A percentile compares a stretch with the other conserved stretches of the same genome.
Conservation (phyloP, 2,113 vertebrate species). For the Mugil cephalus region DNA sequence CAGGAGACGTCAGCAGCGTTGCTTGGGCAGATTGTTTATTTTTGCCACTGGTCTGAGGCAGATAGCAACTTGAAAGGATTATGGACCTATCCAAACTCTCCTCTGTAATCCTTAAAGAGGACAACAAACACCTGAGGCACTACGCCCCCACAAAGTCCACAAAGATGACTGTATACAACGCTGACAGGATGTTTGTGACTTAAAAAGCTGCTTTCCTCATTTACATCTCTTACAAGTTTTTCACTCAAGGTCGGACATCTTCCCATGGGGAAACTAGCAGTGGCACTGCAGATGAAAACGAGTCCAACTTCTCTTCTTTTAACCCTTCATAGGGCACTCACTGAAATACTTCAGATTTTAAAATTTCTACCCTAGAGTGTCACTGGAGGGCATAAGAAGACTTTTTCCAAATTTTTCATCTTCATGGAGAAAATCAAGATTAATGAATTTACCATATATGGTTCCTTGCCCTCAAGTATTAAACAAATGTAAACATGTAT, state of each 20-base stretch:
- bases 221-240: conserved; percentile 55
- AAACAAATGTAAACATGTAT: too few relatives aligned
- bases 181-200: conserved; percentile 39
- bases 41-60: conserved; percentile 21
- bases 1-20: background rate
- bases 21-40: conserved; percentile 35
- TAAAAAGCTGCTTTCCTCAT: conserved; percentile 47
- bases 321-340: too few relatives aligned
- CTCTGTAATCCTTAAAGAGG: conserved; percentile 64
- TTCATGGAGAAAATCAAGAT: too few relatives aligned
- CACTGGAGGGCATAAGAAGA: too few relatives aligned
- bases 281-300: conserved; percentile 29
- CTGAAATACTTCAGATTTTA: too few relatives aligned
- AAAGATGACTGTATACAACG: conserved; percentile 27
- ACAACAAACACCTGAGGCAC: conserved; percentile 67
- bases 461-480: too few relatives aligned
- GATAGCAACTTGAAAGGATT: conserved; percentile 58
- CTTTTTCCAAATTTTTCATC: too few relatives aligned
- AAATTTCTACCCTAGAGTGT: too few relatives aligned
- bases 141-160: conserved; percentile 48
- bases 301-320: conserved; percentile 16
- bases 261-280: conserved; percentile 20
- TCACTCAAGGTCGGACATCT: conserved; percentile 53
- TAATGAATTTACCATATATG: too few relatives aligned
- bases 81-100: conserved; percentile 43